phyloP scores from a whole-genome alignment of 2,797 vertebrate genomes.

The Alosa sapidissima region DNA sequence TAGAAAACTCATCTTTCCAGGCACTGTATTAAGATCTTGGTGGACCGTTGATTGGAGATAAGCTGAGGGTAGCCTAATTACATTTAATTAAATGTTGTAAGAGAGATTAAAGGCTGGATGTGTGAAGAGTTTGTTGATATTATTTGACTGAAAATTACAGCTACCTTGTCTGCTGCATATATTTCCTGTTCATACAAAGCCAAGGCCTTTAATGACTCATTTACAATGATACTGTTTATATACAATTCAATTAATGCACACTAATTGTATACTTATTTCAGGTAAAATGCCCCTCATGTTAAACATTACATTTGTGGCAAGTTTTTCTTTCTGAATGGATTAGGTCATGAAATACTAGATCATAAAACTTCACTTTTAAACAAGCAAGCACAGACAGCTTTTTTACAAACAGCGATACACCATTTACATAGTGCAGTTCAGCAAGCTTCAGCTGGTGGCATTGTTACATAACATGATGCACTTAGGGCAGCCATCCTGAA shows the following conservation, averaged over 20 bases:
- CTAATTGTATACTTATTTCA: neutral
- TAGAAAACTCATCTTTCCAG: neutral
- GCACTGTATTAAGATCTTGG: conserved; percentile 44
- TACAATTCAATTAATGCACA: neutral
- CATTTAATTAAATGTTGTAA: conserved; percentile 71
- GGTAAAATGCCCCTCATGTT: neutral
- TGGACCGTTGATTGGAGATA: conserved; percentile 64
- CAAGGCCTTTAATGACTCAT: neutral
- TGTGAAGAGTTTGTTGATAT: neutral
- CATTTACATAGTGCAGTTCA: neutral
- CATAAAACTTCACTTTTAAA: neutral
- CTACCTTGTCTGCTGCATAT: neutral
- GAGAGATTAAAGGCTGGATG: conserved; percentile 58
- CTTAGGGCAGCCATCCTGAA: conserved; percentile 18
- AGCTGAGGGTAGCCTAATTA: conserved; percentile 57
- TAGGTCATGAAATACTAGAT: neutral
- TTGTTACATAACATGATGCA: neutral
- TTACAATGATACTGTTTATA: neutral
- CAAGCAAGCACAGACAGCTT: neutral
- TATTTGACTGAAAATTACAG: neutral
- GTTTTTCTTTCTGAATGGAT: neutral
- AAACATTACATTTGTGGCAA: neutral
- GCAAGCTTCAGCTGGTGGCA: neutral
- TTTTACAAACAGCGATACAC: neutral
- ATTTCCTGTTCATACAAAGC: neutral